Evolutionary conservation across 2,888 invertebrate genomes (phyloP).

Genomic region (Heliconius cydno): DNA sequence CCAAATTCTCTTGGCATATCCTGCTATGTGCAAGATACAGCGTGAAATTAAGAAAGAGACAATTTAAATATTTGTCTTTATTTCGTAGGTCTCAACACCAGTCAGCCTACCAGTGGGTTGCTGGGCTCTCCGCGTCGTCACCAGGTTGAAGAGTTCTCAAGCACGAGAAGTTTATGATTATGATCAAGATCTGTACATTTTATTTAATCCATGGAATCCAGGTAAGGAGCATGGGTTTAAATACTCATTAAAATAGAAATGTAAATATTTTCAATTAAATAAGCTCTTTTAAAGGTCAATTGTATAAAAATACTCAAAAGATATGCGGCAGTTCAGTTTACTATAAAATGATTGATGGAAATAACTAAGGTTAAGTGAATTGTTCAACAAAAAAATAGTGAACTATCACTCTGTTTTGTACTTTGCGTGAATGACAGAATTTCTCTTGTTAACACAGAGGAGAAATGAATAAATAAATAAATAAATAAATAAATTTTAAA

Average conservation of each 20-base stretch:
- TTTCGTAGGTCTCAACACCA: conserved; percentile 85
- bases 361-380: no score
- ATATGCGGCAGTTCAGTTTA: no score
- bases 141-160: conserved; percentile 72
- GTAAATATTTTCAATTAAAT: no score
- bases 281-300: no score
- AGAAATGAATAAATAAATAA: not conserved
- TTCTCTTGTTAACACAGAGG: not conserved
- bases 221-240: conserved; percentile 71
- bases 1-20: no score
- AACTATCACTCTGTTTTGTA: no score
- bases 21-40: no score
- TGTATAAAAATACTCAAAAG: no score
- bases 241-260: no score
- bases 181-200: conserved; percentile 87
- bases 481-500: not conserved
- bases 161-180: conserved; percentile 80
- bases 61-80: not conserved
- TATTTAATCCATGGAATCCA: conserved; percentile 93
- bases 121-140: conserved; percentile 87
- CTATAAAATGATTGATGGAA: no score
- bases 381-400: no score
- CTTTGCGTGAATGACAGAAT: not conserved
- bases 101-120: conserved; percentile 86
- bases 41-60: no score